phyloP scores from a whole-genome alignment of 2,888 invertebrate species.

The Parasteatoda lunata region DNA sequence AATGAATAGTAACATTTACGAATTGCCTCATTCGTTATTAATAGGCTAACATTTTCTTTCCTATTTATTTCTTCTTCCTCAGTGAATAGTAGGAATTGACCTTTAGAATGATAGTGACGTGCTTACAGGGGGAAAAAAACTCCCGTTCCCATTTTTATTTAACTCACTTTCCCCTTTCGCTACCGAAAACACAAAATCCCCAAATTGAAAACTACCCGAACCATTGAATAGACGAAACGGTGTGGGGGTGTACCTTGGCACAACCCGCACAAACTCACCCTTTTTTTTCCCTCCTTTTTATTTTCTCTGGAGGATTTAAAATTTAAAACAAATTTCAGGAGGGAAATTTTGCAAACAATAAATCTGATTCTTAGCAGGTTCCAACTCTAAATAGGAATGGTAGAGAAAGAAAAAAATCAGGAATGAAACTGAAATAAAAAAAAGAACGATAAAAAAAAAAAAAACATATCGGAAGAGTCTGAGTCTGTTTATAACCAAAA shows the following conservation, averaged over 20 bases:
- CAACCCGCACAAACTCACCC: background rate
- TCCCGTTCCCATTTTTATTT: conserved; percentile 52
- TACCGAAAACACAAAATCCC: conserved; percentile 30
- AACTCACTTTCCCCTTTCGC: conserved; percentile 29
- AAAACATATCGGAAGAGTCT: conserved; percentile 21
- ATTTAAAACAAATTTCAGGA: conserved; percentile 68
- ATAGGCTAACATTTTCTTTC: background rate
- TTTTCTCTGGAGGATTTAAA: conserved; percentile 60
- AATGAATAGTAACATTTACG: too few species aligned
- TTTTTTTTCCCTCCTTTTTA: conserved; percentile 46
- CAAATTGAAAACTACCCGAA: conserved; percentile 61
- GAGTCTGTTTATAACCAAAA: conserved; percentile 46
- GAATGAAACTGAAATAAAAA: conserved; percentile 40
- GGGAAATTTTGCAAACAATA: conserved; percentile 65
- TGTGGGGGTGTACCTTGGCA: conserved; percentile 4
- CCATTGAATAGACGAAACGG: conserved; percentile 22
- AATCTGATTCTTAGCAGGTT: conserved; percentile 60
- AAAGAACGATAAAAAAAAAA: conserved; percentile 14
- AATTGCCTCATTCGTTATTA: background rate
- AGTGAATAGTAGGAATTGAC: conserved; percentile 37
- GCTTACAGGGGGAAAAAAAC: conserved; percentile 13
- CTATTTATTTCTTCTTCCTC: background rate
- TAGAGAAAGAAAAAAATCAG: conserved; percentile 10
- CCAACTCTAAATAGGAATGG: conserved; percentile 58
- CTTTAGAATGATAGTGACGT: conserved; percentile 42